Evolutionary conservation across 2,888 invertebrate species (phyloP).

Genomic region (Trichogramma evanescens): DNA sequence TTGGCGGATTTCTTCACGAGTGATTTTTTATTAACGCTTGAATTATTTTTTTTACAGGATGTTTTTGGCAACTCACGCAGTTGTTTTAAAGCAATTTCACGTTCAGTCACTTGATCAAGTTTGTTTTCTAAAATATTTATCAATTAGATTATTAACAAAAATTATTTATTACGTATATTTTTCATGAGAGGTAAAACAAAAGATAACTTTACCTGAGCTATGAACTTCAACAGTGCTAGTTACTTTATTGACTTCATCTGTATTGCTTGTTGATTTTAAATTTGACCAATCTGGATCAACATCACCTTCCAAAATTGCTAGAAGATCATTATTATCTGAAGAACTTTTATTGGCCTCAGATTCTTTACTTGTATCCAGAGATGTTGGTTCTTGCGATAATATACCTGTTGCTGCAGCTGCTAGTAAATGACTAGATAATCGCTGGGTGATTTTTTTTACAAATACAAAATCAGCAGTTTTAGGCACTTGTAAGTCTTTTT

Average conservation of each 20-base stretch:
- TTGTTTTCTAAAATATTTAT: slow-evolving; percentile 18
- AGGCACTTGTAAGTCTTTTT: slow-evolving; percentile 44
- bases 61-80: slow-evolving; percentile 49
- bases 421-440: slow-evolving; percentile 47
- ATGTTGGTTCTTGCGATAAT: slow-evolving; percentile 25
- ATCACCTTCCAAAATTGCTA: slow-evolving; percentile 55
- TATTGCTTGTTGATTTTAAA: slow-evolving; percentile 32
- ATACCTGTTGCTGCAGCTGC: slow-evolving; percentile 29
- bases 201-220: slow-evolving; percentile 1
- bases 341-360: slow-evolving; percentile 7
- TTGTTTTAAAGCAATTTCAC: slow-evolving; percentile 54
- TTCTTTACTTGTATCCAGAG: slow-evolving; percentile 7
- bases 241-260: slow-evolving; percentile 20
- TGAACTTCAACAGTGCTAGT: slow-evolving; percentile 18
- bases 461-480: slow-evolving; percentile 50
- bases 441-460: slow-evolving; percentile 52
- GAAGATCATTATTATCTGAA: slow-evolving; percentile 50
- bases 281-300: slow-evolving; percentile 48
- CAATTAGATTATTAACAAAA: background rate
- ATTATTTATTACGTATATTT: too few relatives aligned
- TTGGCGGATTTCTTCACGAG: slow-evolving; percentile 8
- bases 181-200: background rate
- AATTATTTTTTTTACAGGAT: slow-evolving; percentile 29
- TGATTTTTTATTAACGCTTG: slow-evolving; percentile 10
- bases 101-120: slow-evolving; percentile 48